Base-by-base conservation (phyloP, 2,888 invertebrate genomes). In the Conchocele bisecta region DNA sequence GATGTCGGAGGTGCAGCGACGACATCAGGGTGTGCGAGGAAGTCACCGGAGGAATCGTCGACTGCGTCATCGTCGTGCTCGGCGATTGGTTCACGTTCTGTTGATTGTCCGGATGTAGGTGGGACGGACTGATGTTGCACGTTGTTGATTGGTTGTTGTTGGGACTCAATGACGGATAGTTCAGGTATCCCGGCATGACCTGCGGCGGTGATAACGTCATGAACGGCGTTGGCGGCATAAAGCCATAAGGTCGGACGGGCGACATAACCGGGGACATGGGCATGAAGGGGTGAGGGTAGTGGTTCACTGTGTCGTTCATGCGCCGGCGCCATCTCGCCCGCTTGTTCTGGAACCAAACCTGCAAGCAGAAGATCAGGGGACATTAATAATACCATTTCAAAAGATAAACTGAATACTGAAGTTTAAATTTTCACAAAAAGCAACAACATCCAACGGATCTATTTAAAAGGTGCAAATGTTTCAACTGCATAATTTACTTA, bases 321-420 rank as follows among this genome's bases (percentile, higher is more conserved):
- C 51, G 51, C 2, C 51, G 29, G 17, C 51, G 51, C 51, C 51
- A 51, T 51, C 51, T 51, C 35, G 51, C 51, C 35, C 51, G 31
- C 51, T 51, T 56, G 41, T 39, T 56, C 41, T 28, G 41, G 29
- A 39, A 84, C 83, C 83, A 84, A 31, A 84, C 79, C 83, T 84
- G 61, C 44, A 68, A 75, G 29, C 50, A 68, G 20, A 17, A 24
- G 13, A 54, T 33, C 11, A 44, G 35, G 7, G 17, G 13, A 39
- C 37, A 35, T n/a, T n/a, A n/a, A n/a, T n/a, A n/a, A n/a, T n/a
- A n/a, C n/a, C n/a, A n/a, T n/a, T n/a, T n/a, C n/a, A n/a, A n/a
- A n/a, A n/a, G n/a, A n/a, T n/a, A n/a, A n/a, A n/a, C n/a, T n/a
- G n/a, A n/a, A n/a, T n/a, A n/a, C n/a, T n/a, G n/a, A n/a, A n/a